Percentiles rank a stretch among this genome's conserved stretches.
phyloP scores from a whole-genome alignment of 2,113 vertebrate species.

The Cololabis saira region DNA sequence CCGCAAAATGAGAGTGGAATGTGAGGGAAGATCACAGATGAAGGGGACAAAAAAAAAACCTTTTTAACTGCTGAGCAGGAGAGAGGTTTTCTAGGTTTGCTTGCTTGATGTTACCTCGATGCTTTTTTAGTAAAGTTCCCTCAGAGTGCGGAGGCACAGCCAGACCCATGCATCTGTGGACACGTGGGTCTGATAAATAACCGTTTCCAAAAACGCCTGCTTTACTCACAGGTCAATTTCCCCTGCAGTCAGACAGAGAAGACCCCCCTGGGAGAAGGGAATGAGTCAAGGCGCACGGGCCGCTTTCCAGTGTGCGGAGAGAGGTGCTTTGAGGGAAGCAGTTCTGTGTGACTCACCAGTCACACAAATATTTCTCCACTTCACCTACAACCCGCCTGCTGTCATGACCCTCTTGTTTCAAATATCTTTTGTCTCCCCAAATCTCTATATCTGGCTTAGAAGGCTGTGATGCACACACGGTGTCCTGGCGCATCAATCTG shows the following conservation, averaged over 20 bases:
- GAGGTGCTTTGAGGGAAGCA: conserved; percentile 26
- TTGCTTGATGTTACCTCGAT: conserved; percentile 18
- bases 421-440: not conserved
- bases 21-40: conserved; percentile 2
- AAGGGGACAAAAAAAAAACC: conserved; percentile 11
- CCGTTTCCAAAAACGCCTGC: not conserved
- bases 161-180: conserved; percentile 23
- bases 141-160: not conserved
- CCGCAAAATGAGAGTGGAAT: conserved; percentile 19
- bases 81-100: conserved; percentile 16
- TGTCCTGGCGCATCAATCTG: no score
- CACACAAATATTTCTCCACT: conserved; percentile 36
- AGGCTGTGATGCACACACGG: not conserved
- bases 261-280: conserved; percentile 63
- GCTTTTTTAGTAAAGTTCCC: conserved; percentile 27
- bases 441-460: conserved; percentile 2
- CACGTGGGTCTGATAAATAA: not conserved
- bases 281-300: conserved; percentile 59
- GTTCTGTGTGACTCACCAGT: conserved; percentile 28
- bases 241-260: conserved; percentile 61
- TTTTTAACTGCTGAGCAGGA: conserved; percentile 14
- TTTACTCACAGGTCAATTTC: conserved; percentile 61
- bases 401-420: conserved; percentile 7
- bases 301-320: conserved; percentile 51
- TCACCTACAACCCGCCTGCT: conserved; percentile 15